Evolutionary conservation across 2,113 vertebrate genomes (phyloP), one percentile per base, ranked within the genome.

Genomic region (Todiramphus chloris): DNA sequence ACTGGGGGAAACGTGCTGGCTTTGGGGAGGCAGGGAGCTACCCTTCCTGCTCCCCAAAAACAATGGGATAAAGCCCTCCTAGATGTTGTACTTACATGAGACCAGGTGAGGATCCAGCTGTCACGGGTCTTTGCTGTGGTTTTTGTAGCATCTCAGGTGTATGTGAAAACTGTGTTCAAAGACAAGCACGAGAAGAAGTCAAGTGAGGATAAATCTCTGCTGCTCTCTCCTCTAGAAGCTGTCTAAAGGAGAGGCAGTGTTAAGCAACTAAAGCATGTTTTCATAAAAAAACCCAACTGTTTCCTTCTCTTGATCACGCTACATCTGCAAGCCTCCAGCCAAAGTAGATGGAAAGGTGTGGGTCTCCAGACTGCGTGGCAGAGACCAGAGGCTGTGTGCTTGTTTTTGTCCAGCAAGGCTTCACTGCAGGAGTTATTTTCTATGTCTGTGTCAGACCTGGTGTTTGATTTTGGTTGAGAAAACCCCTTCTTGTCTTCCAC

Each of bases 281-380:
- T 44, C 46, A 30, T 53, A 21, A n/a, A 70, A 73, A 0, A 23
- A 2, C 0, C 1, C 20, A 24, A 16, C 33, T 39, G 1, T 92
- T 89, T 79, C 44, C 13, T 64, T 53, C 20, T 58, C 18, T 43
- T 43, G 24, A 2, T 43, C 15, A 2, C 4, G 33, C 35, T 19
- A 25, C 12, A 13, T 2, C 8, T 58, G 37, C 12, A 58, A 44
- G 13, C 16, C 62, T 44, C 25, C 53, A 85, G 50, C 7, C 24
- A 11, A 3, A 9, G 46, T 10, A 10, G 44, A 8, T 37, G 53
- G 46, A 30, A 70, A n/a, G 51, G 11, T 18, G 30, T 48, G 63
- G 15, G 13, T 39, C 37, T 67, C 73, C 62, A 90, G 39, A 56
- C 10, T 66, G 62, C 3, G 15, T 51, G 46, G 39, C 27, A 53